Evolutionary conservation across 2,797 vertebrate species (phyloP).

Genomic region (Silurus aristotelis): DNA sequence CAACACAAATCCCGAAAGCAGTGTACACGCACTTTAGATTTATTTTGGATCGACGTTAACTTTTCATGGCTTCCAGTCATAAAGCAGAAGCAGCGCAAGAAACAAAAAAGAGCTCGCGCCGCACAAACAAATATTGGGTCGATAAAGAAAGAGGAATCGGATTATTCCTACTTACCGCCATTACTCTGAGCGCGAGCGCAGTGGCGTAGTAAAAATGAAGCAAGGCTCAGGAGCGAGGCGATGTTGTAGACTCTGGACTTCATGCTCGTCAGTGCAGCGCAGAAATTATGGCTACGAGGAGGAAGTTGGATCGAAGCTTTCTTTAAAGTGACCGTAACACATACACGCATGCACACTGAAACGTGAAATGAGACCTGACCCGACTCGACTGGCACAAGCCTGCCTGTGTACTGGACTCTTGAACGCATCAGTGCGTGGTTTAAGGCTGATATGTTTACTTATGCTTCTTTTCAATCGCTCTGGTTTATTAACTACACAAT

Average conservation of each 20-base stretch:
- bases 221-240: conserved; percentile 21
- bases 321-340: neutral
- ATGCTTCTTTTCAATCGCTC: neutral
- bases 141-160: neutral
- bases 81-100: neutral
- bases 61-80: neutral
- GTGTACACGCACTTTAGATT: too few species aligned
- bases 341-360: neutral
- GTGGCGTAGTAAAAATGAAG: conserved; percentile 48
- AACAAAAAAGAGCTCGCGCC: neutral
- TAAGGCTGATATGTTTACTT: neutral
- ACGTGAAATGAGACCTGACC: neutral
- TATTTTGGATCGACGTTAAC: neutral
- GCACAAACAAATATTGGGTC: neutral
- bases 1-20: neutral
- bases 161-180: conserved; percentile 63
- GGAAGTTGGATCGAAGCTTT: neutral
- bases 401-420: neutral
- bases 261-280: conserved; percentile 59
- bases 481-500: neutral
- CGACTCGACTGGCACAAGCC: neutral
- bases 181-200: conserved; percentile 24
- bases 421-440: neutral
- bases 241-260: conserved; percentile 47
- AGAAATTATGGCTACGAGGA: conserved; percentile 3